Conservation (phyloP, 2,113 vertebrate species). For the Thymallus thymallus region DNA sequence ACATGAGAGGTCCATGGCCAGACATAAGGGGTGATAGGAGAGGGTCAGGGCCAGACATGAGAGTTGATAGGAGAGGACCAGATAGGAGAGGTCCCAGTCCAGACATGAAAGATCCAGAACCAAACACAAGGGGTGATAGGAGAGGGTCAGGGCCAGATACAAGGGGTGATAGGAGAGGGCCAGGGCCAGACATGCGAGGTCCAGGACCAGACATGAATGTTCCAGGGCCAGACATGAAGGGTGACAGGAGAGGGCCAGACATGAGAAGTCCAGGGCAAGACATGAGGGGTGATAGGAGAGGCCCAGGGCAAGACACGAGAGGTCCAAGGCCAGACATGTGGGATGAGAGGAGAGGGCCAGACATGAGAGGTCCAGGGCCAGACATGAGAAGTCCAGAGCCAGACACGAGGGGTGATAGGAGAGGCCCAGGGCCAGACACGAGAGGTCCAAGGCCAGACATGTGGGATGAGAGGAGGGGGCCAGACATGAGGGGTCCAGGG, state of each 20-base stretch:
- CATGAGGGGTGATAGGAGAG: not conserved
- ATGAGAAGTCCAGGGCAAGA: constrained; percentile 15
- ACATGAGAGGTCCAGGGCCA: not conserved
- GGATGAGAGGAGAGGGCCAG: not conserved
- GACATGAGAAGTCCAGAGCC: not conserved
- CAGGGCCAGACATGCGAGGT: not conserved
- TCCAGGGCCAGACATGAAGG: not conserved
- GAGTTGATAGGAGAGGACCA: not conserved
- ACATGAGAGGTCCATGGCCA: not conserved
- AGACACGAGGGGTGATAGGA: too few relatives aligned
- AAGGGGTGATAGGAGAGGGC: constrained; percentile 14
- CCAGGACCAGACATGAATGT: constrained; percentile 10
- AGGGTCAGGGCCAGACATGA: too few relatives aligned
- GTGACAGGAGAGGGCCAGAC: not conserved
- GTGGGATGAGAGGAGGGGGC: not conserved
- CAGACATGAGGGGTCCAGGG: constrained; percentile 6
- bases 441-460: not conserved
- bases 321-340: not conserved
- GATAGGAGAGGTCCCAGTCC: not conserved
- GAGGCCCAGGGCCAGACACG: constrained; percentile 10
- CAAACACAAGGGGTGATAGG: not conserved
- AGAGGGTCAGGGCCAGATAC: constrained; percentile 19
- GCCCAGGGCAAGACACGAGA: too few relatives aligned
- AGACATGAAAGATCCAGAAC: not conserved
- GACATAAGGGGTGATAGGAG: not conserved